Evolutionary conservation across 2,797 vertebrate genomes (phyloP).

Genomic region (Aeoliscus strigatus): DNA sequence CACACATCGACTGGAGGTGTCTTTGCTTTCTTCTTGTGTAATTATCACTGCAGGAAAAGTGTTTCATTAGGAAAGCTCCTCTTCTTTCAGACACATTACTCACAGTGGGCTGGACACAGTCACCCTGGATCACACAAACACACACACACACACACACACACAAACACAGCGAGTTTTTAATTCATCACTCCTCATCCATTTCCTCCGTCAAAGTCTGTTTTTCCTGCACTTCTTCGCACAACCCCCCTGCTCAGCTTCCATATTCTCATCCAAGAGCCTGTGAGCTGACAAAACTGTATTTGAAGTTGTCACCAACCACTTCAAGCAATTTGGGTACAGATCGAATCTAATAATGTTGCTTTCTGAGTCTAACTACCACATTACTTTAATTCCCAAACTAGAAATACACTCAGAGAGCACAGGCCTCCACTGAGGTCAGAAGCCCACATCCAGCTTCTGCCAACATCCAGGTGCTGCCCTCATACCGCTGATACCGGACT

Average conservation of each 20-base stretch:
- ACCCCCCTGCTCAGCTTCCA: constrained; percentile 18
- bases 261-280: no score
- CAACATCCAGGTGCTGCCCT: no score
- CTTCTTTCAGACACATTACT: constrained; percentile 92
- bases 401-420: no score
- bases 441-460: no score
- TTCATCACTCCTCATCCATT: constrained; percentile 34
- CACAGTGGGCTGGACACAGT: constrained; percentile 91
- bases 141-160: constrained; percentile 14
- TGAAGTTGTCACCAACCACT: no score
- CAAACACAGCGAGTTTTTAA: constrained; percentile 15
- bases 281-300: no score
- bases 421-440: no score
- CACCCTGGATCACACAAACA: constrained; percentile 23
- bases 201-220: constrained; percentile 36
- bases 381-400: no score
- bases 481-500: no score
- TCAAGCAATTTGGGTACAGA: no score
- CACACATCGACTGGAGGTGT: constrained; percentile 66
- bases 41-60: constrained; percentile 97
- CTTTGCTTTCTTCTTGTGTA: constrained; percentile 84
- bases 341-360: no score
- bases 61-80: constrained; percentile 95
- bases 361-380: no score
- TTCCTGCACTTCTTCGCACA: constrained; percentile 32